Base-by-base conservation (phyloP, 2,113 vertebrate genomes). In the Muntiacus muntjak region DNA sequence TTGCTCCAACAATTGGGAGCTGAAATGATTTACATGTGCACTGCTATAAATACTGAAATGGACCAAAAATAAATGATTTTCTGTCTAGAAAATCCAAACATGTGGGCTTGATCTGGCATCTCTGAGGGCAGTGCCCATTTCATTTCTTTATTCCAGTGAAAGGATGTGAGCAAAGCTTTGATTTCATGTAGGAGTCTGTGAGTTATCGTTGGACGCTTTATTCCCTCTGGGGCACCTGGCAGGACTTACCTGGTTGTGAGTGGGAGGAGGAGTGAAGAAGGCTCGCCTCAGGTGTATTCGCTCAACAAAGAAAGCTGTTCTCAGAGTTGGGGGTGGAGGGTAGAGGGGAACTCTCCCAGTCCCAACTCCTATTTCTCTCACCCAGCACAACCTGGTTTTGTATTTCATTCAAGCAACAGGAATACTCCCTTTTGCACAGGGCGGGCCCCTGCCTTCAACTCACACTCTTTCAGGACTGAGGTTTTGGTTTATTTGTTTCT, bases 11-110 rank as follows among this genome's bases (percentile, higher is more conserved):
- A 95, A 96, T 79, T 95, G 96, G 96, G 47, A 36, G 23, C 95
- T 96, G 94, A 98, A 95, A 97, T 78, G 87, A 84, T 91, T 97
- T 94, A 36, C 95, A 40, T 98, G 96, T 94, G 96, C 86, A 0
- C 2, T 88, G 91, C 82, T 97, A 55, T 94, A 87, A 97, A 60
- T 97, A 74, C 97, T 47, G 97, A 97, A 98, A 94, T 25, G 91
- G 95, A 83, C 64, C 97, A 55, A 62, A 98, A 98, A 96, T 98
- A 97, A 98, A 78, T 87, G 93, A 94, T 94, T 98, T 98, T 97
- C 97, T 98, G 93, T 96, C 81, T 81, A 93, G 97, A 96, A 88
- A 93, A 98, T 98, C 97, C 98, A 98, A 98, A 97, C 94, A 92
- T n/a, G 57, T 58, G 87, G 78, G 91, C 57, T 91, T 8, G 45